Percentiles rank a stretch among this genome's conserved stretches.
Evolutionary conservation across 2,797 vertebrate genomes (phyloP).

Genomic region (Antrozous pallidus): DNA sequence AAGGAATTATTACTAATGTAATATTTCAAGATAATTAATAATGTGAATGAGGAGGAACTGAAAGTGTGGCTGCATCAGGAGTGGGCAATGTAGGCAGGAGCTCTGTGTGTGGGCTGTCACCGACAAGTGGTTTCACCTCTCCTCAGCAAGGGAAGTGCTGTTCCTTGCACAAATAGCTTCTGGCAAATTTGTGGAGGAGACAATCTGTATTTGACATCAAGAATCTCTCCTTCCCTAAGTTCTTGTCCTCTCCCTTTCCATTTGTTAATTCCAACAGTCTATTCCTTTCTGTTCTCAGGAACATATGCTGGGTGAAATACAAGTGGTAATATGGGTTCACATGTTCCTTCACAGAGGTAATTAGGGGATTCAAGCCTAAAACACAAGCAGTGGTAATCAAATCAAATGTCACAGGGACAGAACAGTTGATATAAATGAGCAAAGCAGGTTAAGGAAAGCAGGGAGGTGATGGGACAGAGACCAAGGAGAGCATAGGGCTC

Average conservation of each 20-base stretch:
- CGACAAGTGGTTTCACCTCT: background rate
- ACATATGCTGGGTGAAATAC: background rate
- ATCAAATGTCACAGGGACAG: background rate
- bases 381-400: background rate
- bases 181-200: background rate
- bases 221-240: background rate
- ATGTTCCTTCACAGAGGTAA: background rate
- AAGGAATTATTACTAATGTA: background rate
- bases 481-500: background rate
- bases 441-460: background rate
- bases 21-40: background rate
- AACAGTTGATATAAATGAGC: background rate
- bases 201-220: background rate
- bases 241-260: background rate
- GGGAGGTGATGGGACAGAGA: background rate
- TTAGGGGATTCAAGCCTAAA: background rate
- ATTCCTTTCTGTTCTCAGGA: background rate
- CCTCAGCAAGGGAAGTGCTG: background rate
- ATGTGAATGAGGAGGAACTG: background rate
- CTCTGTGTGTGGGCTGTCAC: background rate
- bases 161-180: background rate
- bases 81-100: background rate
- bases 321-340: background rate
- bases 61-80: background rate
- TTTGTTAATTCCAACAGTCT: background rate